Percentiles rank a stretch among this genome's conserved stretches.
Evolutionary conservation across 2,113 vertebrate species (phyloP).

Genomic region (Falcunculus frontatus): DNA sequence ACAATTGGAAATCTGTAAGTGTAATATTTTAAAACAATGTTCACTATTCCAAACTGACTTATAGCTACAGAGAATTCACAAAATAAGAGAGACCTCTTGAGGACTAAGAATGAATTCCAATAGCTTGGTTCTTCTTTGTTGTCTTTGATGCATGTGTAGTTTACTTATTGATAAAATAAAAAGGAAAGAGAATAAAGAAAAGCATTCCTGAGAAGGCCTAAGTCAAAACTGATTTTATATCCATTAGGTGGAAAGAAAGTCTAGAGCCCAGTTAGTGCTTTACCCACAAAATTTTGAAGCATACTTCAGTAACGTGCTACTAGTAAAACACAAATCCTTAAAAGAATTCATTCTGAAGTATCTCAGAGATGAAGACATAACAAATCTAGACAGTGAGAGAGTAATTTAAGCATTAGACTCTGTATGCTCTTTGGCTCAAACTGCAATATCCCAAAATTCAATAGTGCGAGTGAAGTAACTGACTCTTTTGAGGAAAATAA

Average conservation of each 20-base stretch:
- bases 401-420: neutral
- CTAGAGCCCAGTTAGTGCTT: neutral
- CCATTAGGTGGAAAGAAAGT: neutral
- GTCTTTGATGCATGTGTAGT: neutral
- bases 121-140: neutral
- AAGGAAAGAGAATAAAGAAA: neutral
- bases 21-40: neutral
- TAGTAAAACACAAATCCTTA: neutral
- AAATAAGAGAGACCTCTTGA: slow-evolving; percentile 57
- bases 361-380: neutral
- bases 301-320: neutral
- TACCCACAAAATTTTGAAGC: neutral
- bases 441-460: neutral
- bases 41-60: neutral
- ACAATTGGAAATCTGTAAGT: neutral
- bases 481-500: slow-evolving; percentile 8
- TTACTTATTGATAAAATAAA: neutral
- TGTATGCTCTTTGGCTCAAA: neutral
- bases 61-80: neutral
- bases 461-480: neutral
- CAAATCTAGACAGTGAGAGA: neutral
- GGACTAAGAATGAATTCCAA: slow-evolving; percentile 36
- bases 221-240: neutral
- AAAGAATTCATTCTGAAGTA: neutral
- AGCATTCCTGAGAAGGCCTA: neutral